Base-by-base conservation (phyloP, 2,888 invertebrate species). In the Plebejus melissa region DNA sequence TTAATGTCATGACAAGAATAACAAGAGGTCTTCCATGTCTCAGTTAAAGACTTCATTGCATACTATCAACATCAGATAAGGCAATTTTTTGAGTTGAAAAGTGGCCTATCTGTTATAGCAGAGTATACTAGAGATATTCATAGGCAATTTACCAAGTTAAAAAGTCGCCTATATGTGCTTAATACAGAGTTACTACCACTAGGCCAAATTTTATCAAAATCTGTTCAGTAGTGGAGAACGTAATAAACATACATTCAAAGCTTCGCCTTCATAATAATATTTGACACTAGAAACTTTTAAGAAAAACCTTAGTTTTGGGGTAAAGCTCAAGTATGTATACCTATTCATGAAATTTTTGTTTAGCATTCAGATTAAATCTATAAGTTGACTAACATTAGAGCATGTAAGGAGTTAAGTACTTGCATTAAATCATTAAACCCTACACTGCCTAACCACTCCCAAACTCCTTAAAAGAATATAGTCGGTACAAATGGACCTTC, bases 1-100 rank as follows among this genome's bases (percentile, higher is more conserved):
- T 46, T 46, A 71, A 71, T 57, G 74, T n/a, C 58, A 41, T 74
- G 74, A 58, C 65, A 6, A 32, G 65, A 28, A 13, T 16, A 36
- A 32, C 60, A 65, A 32, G 60, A 4, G 13, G 36, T 65, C 16
- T 4, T 60, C 32, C 32, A 36, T 65, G 65, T 65, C 32, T 13
- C 4, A 13, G 11, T 16, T 28, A 28, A 32, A 65, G 13, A 36
- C 32, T 4, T 32, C 28, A 65, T 22, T 58, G n/a, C 4, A 32
- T 32, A 2, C 32, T 32, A 32, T 32, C 32, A 50, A 3, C 3
- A 50, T 50, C n/a, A n/a, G 57, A n/a, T n/a, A n/a, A 58, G 57
- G 4, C n/a, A 6, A 50, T 13, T 57, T 57, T 57, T 50, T 4
- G 7, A 16, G 54, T 13, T 54, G 11, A 9, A 54, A 11, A 13